Percentiles rank a stretch among this genome's conserved stretches.
Evolutionary conservation across 2,797 vertebrate genomes (phyloP).

Genomic region (Menidia menidia): DNA sequence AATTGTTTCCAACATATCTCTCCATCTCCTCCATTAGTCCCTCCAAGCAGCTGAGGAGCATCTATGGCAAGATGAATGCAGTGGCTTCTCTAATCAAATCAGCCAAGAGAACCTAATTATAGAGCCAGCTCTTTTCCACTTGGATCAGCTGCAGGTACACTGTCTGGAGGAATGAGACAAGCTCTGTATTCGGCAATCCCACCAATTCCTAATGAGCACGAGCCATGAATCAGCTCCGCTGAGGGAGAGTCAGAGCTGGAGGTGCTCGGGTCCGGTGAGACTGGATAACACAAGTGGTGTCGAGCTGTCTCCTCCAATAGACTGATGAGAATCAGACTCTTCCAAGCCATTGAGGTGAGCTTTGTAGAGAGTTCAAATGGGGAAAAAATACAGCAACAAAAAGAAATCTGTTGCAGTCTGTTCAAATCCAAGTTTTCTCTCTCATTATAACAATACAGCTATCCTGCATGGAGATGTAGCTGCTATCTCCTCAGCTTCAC

Average conservation of each 20-base stretch:
- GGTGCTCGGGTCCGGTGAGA: slow-evolving; percentile 4
- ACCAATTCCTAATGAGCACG: slow-evolving; percentile 34
- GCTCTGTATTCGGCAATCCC: slow-evolving; percentile 29
- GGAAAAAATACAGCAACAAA: too few species aligned
- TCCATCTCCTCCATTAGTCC: slow-evolving; percentile 75
- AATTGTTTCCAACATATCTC: slow-evolving; percentile 66
- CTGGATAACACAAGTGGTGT: slow-evolving; percentile 15
- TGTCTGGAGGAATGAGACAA: slow-evolving; percentile 58
- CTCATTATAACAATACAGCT: too few species aligned
- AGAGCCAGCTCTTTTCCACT: slow-evolving; percentile 44
- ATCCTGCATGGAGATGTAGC: too few species aligned
- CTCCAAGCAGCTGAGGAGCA: slow-evolving; percentile 66
- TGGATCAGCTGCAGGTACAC: slow-evolving; percentile 48
- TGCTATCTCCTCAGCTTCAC: too few species aligned
- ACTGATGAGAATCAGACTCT: slow-evolving; percentile 44
- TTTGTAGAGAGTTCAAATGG: neutral
- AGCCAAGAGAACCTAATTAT: slow-evolving; percentile 76
- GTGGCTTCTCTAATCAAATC: slow-evolving; percentile 74
- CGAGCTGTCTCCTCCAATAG: neutral
- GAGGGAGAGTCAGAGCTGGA: slow-evolving; percentile 20
- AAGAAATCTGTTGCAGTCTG: too few species aligned
- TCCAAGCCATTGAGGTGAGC: neutral
- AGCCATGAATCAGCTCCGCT: slow-evolving; percentile 44
- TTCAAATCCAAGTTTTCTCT: too few species aligned
- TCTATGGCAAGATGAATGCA: slow-evolving; percentile 74